These are phyloP conservation scores for Argyrosomus regius DNA, from an alignment of 2,797 vertebrate genomes.

Conservation along the genomic window DNA sequence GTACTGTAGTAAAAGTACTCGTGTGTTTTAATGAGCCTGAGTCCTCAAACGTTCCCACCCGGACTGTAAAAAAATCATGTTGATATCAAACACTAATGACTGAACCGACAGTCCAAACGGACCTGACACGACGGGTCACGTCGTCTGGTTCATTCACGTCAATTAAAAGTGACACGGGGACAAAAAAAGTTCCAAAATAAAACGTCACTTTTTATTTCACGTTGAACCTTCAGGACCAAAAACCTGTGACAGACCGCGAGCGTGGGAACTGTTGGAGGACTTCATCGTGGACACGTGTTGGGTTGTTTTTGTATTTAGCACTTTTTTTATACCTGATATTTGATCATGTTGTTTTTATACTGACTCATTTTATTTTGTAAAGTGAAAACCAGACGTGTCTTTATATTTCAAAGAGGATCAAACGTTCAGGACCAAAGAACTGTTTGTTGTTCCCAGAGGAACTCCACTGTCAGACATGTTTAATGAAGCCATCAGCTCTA, in stretches of 20 bases:
- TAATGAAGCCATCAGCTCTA: too few species aligned
- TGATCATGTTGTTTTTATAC: conserved; percentile 54
- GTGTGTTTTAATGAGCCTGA: not conserved
- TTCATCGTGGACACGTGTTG: not conserved
- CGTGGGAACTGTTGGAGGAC: not conserved
- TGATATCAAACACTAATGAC: not conserved
- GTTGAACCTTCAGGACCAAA: not conserved
- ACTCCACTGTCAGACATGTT: too few species aligned
- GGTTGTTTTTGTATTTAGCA: conserved; percentile 54
- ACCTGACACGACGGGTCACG: too few species aligned
- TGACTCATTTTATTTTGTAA: conserved; percentile 26
- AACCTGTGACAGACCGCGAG: not conserved
- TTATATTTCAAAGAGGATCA: conserved; percentile 10
- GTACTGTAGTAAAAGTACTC: not conserved
- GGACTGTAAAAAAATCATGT: too few species aligned
- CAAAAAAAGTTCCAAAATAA: too few species aligned
- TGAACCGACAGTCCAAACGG: too few species aligned
- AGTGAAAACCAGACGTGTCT: not conserved
- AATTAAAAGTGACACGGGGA: too few species aligned
- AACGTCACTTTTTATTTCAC: not conserved
- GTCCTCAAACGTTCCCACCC: not conserved
- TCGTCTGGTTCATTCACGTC: too few species aligned
- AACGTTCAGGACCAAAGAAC: conserved; percentile 2
- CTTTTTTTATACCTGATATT: conserved; percentile 63
- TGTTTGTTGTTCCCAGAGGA: too few species aligned